Percentiles rank a stretch among this genome's conserved stretches.
These are phyloP conservation scores for Cyclophora punctaria DNA, from an alignment of 2,888 invertebrate genomes.

Conservation along the genomic window DNA sequence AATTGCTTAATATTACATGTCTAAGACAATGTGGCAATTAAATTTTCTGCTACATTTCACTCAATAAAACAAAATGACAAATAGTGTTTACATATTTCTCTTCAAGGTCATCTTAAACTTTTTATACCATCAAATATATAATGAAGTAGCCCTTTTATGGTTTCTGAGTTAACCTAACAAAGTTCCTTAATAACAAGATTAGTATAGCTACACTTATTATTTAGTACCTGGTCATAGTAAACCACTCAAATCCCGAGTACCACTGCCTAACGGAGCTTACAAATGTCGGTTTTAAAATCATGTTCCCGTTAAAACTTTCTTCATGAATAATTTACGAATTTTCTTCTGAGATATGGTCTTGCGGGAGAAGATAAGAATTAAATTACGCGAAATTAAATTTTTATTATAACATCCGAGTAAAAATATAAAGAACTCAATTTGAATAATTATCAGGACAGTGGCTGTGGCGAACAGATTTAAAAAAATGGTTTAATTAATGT, in stretches of 20 bases:
- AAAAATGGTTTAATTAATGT: too few relatives aligned
- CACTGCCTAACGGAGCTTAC: constrained; percentile 56
- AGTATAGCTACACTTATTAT: constrained; percentile 11
- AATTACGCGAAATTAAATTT: constrained; percentile 67
- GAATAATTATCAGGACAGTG: constrained; percentile 52
- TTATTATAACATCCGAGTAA: constrained; percentile 61
- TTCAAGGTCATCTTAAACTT: too few relatives aligned
- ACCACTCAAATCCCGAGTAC: constrained; percentile 35
- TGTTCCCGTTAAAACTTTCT: constrained; percentile 71
- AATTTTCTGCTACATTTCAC: too few relatives aligned
- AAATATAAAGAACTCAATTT: constrained; percentile 61
- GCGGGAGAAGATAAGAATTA: constrained; percentile 67
- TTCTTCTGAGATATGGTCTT: constrained; percentile 69
- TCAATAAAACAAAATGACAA: too few relatives aligned
- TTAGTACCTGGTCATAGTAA: constrained; percentile 4
- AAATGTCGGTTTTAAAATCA: constrained; percentile 72
- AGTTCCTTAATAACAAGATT: constrained; percentile 1
- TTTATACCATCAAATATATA: too few relatives aligned
- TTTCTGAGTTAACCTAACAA: constrained; percentile 14
- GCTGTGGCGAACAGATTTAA: constrained; percentile 15
- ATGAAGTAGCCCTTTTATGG: too few relatives aligned
- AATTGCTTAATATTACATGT: too few relatives aligned
- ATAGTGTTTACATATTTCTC: too few relatives aligned
- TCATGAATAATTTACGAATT: constrained; percentile 74
- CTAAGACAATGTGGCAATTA: too few relatives aligned